Evolutionary conservation across 2,888 invertebrate species (phyloP).

Genomic region (Euplagia quadripunctaria): DNA sequence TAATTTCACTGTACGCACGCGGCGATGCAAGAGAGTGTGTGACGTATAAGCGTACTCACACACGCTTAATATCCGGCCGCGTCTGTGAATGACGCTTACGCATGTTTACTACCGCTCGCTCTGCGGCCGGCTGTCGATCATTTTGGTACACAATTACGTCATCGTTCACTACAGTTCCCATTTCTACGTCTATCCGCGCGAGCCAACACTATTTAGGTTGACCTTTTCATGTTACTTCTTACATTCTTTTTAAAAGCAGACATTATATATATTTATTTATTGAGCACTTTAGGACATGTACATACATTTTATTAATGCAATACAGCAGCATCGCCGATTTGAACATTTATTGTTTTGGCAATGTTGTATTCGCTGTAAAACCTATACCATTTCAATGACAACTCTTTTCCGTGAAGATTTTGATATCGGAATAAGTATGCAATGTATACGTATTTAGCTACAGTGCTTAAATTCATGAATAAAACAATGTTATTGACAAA

Average conservation of each 20-base stretch:
- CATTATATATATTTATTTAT: constrained; percentile 7
- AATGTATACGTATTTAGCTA: constrained; percentile 14
- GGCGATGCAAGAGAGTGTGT: constrained; percentile 39
- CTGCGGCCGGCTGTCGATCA: constrained; percentile 74
- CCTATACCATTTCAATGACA: constrained; percentile 29
- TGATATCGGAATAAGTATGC: constrained; percentile 25
- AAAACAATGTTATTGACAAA: constrained; percentile 42
- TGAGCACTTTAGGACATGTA: constrained; percentile 25
- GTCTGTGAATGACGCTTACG: constrained; percentile 82
- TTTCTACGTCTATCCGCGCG: constrained; percentile 50
- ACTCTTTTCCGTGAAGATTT: constrained; percentile 29
- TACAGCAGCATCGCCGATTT: constrained; percentile 26
- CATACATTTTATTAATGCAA: constrained; percentile 24
- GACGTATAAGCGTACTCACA: constrained; percentile 59
- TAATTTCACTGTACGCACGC: constrained; percentile 68
- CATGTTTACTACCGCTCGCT: constrained; percentile 79
- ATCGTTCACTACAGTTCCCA: constrained; percentile 64
- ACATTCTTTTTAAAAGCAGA: constrained; percentile 29
- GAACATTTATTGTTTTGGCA: constrained; percentile 37
- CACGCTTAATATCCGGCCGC: constrained; percentile 70
- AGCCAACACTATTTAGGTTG: constrained; percentile 48
- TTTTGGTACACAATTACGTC: constrained; percentile 75
- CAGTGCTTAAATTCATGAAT: constrained; percentile 29
- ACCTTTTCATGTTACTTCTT: constrained; percentile 47
- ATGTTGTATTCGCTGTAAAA: constrained; percentile 21